Percentiles rank a stretch among this genome's conserved stretches.
Evolutionary conservation across 2,113 vertebrate species (phyloP).

Genomic region (Bufo bufo): DNA sequence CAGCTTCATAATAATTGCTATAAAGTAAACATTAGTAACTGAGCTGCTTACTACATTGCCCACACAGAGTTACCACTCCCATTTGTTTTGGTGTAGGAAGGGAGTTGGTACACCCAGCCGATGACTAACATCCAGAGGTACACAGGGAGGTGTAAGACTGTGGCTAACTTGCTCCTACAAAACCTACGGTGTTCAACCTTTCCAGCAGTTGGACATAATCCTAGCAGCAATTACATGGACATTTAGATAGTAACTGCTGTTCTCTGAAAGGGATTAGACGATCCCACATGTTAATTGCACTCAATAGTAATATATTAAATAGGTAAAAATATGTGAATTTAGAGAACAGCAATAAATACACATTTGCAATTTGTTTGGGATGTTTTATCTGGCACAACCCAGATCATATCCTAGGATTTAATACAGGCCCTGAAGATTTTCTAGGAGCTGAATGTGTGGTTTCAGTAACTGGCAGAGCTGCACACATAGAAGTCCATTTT

Average conservation of each 20-base stretch:
- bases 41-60: constrained; percentile 55
- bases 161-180: constrained; percentile 28
- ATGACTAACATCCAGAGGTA: constrained; percentile 52
- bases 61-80: constrained; percentile 60
- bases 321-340: background rate
- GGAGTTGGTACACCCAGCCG: background rate
- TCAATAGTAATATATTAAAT: background rate
- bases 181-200: constrained; percentile 1
- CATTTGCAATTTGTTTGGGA: background rate
- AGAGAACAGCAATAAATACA: background rate
- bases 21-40: constrained; percentile 65
- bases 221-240: constrained; percentile 34
- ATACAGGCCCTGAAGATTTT: background rate
- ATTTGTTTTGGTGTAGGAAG: constrained; percentile 56
- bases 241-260: constrained; percentile 10
- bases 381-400: background rate
- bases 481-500: background rate
- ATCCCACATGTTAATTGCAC: background rate
- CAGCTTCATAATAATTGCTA: constrained; percentile 66
- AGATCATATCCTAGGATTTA: background rate
- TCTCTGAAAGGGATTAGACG: background rate
- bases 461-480: background rate
- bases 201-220: constrained; percentile 7
- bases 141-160: constrained; percentile 41
- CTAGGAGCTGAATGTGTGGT: background rate